Conservation (phyloP, 2,113 vertebrate species). For the Stictonetta naevosa region DNA sequence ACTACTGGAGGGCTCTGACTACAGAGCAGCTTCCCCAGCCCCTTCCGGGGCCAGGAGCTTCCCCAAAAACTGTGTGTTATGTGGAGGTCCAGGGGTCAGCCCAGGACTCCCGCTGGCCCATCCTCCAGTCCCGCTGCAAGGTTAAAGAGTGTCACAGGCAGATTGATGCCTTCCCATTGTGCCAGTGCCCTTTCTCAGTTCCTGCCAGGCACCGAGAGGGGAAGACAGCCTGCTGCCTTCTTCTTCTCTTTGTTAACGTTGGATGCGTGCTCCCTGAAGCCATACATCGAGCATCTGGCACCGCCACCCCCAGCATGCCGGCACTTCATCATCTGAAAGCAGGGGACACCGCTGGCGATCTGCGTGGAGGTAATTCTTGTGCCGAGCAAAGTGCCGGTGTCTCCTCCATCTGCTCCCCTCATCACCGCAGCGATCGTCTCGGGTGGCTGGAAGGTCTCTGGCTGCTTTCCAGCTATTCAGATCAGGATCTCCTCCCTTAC, state of each 20-base stretch:
- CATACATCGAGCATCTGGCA: background rate
- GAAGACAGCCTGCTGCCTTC: background rate
- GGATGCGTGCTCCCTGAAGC: background rate
- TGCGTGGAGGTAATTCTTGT: background rate
- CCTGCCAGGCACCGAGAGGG: background rate
- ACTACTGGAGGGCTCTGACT: background rate
- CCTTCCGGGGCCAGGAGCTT: background rate
- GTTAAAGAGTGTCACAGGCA: background rate
- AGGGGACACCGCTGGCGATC: background rate
- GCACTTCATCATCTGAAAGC: constrained; percentile 22
- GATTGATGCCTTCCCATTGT: background rate
- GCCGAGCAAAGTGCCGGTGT: background rate
- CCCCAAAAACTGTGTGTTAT: background rate
- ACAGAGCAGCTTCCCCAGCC: background rate
- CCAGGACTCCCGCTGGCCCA: background rate
- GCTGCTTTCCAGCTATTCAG: background rate
- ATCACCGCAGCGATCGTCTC: background rate
- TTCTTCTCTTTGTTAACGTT: background rate
- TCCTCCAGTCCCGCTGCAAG: background rate
- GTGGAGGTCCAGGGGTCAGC: background rate
- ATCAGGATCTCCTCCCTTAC: background rate
- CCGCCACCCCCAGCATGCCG: background rate
- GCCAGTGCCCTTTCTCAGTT: background rate
- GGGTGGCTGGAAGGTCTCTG: background rate
- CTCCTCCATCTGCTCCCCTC: background rate